Conservation (phyloP, 30 jellyfish, hydroid and myxozoan genomes). For the Hydractinia symbiolongicarpus region DNA sequence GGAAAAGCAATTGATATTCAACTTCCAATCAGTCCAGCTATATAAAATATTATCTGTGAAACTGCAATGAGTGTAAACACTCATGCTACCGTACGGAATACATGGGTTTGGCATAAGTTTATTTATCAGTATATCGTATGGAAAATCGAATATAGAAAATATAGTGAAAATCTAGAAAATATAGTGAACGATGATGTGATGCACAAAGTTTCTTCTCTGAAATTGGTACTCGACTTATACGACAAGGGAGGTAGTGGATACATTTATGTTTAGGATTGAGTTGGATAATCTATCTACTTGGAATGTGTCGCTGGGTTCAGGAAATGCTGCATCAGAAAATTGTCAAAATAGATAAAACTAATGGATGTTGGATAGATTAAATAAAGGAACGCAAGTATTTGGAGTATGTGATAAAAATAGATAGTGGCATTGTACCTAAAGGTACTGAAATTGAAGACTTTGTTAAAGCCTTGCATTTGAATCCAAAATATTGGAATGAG, state of each 20-base stretch:
- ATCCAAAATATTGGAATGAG: slow-evolving; percentile 75
- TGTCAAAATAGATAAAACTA: slow-evolving; percentile 31
- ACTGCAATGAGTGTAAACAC: slow-evolving; percentile 90
- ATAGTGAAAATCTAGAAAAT: too few species aligned
- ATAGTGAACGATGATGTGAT: neutral
- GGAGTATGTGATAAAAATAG: slow-evolving; percentile 35
- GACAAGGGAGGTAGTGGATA: slow-evolving; percentile 51
- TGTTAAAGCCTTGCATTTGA: slow-evolving; percentile 45
- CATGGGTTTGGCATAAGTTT: slow-evolving; percentile 46
- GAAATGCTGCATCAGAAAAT: slow-evolving; percentile 74
- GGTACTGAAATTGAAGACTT: slow-evolving; percentile 43
- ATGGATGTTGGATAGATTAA: neutral
- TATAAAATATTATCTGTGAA: slow-evolving; percentile 30
- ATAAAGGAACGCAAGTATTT: slow-evolving; percentile 15
- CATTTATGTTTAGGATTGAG: slow-evolving; percentile 64
- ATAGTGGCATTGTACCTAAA: slow-evolving; percentile 14
- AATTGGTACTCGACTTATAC: slow-evolving; percentile 30
- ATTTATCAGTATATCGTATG: slow-evolving; percentile 23
- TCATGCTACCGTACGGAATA: slow-evolving; percentile 38
- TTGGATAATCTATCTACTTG: slow-evolving; percentile 66
- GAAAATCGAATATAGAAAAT: slow-evolving; percentile 24
- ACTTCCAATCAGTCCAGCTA: slow-evolving; percentile 1
- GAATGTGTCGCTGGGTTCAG: slow-evolving; percentile 52
- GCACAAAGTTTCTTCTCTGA: slow-evolving; percentile 22
- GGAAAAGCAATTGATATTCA: slow-evolving; percentile 29